Conservation (phyloP, 2,888 invertebrate genomes). For the Entomobrya proxima region DNA sequence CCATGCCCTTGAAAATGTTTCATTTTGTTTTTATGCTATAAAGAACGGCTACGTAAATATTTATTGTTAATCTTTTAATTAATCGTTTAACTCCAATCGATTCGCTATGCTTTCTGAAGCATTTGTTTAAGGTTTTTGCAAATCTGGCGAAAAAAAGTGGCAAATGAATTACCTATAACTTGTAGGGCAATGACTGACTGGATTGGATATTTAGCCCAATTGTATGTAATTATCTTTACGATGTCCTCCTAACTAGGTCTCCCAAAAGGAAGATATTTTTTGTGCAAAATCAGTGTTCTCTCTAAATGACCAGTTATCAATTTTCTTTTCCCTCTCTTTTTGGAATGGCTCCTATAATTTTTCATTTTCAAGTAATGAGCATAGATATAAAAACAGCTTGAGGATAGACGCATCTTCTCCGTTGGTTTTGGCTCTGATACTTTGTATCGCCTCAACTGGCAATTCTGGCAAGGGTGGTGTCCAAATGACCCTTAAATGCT, state of each 20-base stretch:
- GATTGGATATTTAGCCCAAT: too few relatives aligned
- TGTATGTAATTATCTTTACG: too few relatives aligned
- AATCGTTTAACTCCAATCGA: too few relatives aligned
- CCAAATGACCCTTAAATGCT: constrained; percentile 69
- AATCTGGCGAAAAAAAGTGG: too few relatives aligned
- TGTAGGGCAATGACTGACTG: too few relatives aligned
- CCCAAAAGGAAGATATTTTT: neutral
- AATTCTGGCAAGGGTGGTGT: constrained; percentile 58
- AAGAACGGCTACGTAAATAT: too few relatives aligned
- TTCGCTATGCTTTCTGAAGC: too few relatives aligned
- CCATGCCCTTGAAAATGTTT: too few relatives aligned
- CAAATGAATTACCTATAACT: too few relatives aligned
- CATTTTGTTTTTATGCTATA: too few relatives aligned
- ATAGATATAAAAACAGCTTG: constrained; percentile 1
- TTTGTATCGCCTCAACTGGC: constrained; percentile 47
- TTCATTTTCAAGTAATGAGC: constrained; percentile 48
- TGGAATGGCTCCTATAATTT: neutral
- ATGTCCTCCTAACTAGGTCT: neutral
- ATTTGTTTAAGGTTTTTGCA: too few relatives aligned
- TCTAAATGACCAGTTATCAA: constrained; percentile 42
- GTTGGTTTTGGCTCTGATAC: constrained; percentile 32
- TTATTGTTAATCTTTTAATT: too few relatives aligned
- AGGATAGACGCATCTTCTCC: constrained; percentile 15
- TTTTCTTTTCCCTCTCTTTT: constrained; percentile 19
- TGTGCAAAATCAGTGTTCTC: neutral